Evolutionary conservation across 2,888 invertebrate genomes (phyloP), one percentile per base, ranked within the genome.

Genomic region (Oxytorus armatus): DNA sequence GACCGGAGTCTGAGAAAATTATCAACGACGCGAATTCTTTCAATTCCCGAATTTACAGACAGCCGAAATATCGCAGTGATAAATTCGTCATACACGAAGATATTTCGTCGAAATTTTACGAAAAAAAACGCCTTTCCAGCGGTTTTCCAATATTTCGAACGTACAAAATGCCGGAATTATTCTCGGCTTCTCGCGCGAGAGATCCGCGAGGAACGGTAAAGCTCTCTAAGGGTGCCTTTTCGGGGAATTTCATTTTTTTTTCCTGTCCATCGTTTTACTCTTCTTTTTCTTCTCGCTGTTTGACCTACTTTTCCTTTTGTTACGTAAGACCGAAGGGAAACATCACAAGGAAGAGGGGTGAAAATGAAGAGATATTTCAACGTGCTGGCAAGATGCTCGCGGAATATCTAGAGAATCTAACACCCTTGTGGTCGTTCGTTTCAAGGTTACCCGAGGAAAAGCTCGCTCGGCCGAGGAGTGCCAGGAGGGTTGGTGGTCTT

Each of bases 401-500:
- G 47, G 51, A 51, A 33, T 70, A 63, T 69, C 65, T 10, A 59
- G 1, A 66, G 51, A 59, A 66, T 55, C 33, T 11, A 70, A n/a
- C 39, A 21, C 55, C 14, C 25, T 25, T 25, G 55, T 39, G 69
- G 53, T 69, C 68, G 55, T 55, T 77, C 42, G 68, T 72, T 69
- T 82, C 75, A 83, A 84, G 84, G 84, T 77, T 66, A 73, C 81
- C 49, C 63, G 49, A 69, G 73, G 68, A 59, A 42, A 42, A 49
- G 79, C 70, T 69, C 73, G 49, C 36, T 69, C 33, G 53, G 53
- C 29, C 69, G 29, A 23, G 74, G 63, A 77, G 75, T 75, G 79
- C 47, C 68, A 47, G 57, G 66, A 59, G 39, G 47, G 59, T 18
- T 61, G 55, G 65, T 49, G 51, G 57, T 42, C 29, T 25, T 29